These are phyloP conservation scores for Oxytorus armatus DNA, from an alignment of 2,888 invertebrate species.

Conservation along the genomic window DNA sequence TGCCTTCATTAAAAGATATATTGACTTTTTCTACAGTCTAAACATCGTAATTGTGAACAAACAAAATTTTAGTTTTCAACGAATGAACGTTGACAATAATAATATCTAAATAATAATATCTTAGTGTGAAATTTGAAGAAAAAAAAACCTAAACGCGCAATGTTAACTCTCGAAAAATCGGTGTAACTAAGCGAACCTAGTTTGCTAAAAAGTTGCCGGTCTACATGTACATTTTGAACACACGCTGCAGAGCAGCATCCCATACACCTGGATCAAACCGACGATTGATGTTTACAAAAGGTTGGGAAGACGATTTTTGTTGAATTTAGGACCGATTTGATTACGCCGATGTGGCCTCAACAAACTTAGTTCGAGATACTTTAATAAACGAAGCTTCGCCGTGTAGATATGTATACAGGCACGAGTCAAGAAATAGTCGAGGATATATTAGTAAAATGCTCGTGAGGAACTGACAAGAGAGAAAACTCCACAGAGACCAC, in stretches of 20 bases:
- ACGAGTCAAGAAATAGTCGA: slow-evolving; percentile 35
- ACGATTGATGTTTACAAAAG: no score
- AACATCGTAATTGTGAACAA: neutral
- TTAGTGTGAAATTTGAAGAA: no score
- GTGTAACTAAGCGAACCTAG: no score
- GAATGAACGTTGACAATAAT: neutral
- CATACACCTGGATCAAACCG: no score
- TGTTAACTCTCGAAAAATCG: no score
- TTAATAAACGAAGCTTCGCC: slow-evolving; percentile 9
- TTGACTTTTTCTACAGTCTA: neutral
- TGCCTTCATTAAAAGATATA: neutral
- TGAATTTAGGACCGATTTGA: neutral
- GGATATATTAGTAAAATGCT: slow-evolving; percentile 11
- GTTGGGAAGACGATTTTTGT: no score
- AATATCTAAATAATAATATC: no score
- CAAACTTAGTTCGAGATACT: slow-evolving; percentile 10
- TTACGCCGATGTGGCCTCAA: slow-evolving; percentile 19
- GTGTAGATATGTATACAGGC: neutral
- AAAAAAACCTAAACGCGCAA: no score
- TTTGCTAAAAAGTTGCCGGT: no score
- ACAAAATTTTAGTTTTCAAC: neutral
- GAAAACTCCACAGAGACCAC: slow-evolving; percentile 52
- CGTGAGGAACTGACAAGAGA: slow-evolving; percentile 42
- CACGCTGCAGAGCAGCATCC: no score
- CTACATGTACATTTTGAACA: no score